Evolutionary conservation across 92 coral and sea anemone species (phyloP).

Genomic region (Heteractis magnifica): DNA sequence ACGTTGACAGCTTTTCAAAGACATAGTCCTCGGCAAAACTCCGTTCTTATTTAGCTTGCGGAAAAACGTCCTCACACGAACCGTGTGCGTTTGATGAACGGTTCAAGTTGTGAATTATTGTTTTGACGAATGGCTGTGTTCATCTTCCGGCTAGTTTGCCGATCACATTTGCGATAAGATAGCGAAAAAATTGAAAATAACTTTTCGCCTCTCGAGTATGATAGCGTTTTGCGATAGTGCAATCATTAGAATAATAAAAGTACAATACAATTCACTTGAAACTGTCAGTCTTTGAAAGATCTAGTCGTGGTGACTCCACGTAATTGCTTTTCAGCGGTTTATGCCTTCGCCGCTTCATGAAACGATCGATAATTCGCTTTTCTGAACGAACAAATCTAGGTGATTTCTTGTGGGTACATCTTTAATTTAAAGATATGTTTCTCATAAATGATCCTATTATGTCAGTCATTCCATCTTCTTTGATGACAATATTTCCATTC

Average conservation of each 20-base stretch:
- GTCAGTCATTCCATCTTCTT: slow-evolving; percentile 54
- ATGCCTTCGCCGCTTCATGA: slow-evolving; percentile 11
- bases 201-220: slow-evolving; percentile 73
- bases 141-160: slow-evolving; percentile 87
- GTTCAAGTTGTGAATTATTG: slow-evolving; percentile 29
- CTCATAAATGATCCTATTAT: slow-evolving; percentile 81
- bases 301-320: slow-evolving; percentile 35
- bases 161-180: slow-evolving; percentile 84
- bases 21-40: neutral
- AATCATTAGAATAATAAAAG: slow-evolving; percentile 66
- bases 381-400: slow-evolving; percentile 30
- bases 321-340: slow-evolving; percentile 43
- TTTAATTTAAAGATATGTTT: slow-evolving; percentile 71
- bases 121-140: slow-evolving; percentile 60
- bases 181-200: slow-evolving; percentile 68
- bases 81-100: slow-evolving; percentile 22
- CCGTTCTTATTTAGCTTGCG: slow-evolving; percentile 7
- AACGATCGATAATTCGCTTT: slow-evolving; percentile 23
- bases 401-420: slow-evolving; percentile 62
- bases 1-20: slow-evolving; percentile 15
- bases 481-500: slow-evolving; percentile 65
- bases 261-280: slow-evolving; percentile 58
- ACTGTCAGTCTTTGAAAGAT: slow-evolving; percentile 59
- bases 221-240: slow-evolving; percentile 59
- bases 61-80: neutral